These are phyloP conservation scores for Argyra leucocephala DNA, from an alignment of 2,888 invertebrate species.

Conservation along the genomic window DNA sequence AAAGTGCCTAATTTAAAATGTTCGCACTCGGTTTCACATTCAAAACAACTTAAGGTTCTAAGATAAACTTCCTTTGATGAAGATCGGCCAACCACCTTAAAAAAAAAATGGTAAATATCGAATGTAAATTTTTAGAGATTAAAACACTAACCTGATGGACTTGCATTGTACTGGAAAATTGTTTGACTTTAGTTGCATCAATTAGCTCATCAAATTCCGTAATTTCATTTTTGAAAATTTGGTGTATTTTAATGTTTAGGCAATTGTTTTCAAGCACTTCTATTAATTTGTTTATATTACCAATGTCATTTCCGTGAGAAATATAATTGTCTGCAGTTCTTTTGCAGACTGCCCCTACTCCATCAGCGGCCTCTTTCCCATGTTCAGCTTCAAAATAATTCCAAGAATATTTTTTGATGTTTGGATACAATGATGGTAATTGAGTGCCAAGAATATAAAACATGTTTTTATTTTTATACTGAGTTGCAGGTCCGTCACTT, in stretches of 20 bases:
- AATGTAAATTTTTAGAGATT: slow-evolving; percentile 4
- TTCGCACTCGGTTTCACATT: slow-evolving; percentile 15
- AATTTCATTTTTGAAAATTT: neutral
- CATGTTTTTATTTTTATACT: slow-evolving; percentile 29
- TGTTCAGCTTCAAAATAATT: slow-evolving; percentile 31
- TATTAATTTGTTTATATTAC: slow-evolving; percentile 26
- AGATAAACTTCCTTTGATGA: slow-evolving; percentile 14
- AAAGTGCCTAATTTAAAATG: slow-evolving; percentile 10
- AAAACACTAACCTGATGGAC: slow-evolving; percentile 15
- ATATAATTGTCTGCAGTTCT: slow-evolving; percentile 32
- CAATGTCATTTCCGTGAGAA: slow-evolving; percentile 30
- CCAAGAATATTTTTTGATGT: slow-evolving; percentile 27
- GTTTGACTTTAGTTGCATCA: slow-evolving; percentile 8
- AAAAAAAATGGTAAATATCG: slow-evolving; percentile 15
- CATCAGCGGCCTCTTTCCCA: slow-evolving; percentile 34
- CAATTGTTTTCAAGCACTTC: slow-evolving; percentile 24
- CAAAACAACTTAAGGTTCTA: slow-evolving; percentile 16
- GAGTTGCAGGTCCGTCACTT: neutral
- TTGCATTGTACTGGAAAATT: slow-evolving; percentile 15
- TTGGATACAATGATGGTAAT: slow-evolving; percentile 26
- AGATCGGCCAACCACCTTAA: slow-evolving; percentile 6
- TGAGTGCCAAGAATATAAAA: slow-evolving; percentile 30
- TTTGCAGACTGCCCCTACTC: slow-evolving; percentile 33
- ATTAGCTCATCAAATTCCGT: neutral
- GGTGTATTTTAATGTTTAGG: slow-evolving; percentile 19